Conservation (phyloP, 2,797 vertebrate genomes). For the Peromyscus melanophrys region DNA sequence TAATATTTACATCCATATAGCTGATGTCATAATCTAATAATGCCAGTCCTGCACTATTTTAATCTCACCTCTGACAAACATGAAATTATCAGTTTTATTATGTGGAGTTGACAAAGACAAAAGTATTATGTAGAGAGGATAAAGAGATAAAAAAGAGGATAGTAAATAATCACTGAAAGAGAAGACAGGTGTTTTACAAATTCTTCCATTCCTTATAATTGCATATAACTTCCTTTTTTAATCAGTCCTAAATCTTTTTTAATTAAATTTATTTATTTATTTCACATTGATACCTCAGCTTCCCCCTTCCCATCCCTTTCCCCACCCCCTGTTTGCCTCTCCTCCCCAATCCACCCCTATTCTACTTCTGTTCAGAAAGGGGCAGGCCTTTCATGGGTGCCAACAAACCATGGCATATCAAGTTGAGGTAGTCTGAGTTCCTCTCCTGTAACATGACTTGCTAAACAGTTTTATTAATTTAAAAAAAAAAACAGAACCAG, state of each 20-base stretch:
- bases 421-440: background rate
- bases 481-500: too few species aligned
- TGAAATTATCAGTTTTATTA: background rate
- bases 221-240: background rate
- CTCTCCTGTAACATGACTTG: background rate
- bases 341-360: background rate
- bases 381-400: background rate
- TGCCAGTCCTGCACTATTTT: background rate
- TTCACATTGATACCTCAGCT: background rate
- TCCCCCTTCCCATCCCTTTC: too few species aligned
- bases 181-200: background rate
- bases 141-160: constrained; percentile 19
- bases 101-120: background rate
- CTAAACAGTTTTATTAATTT: too few species aligned
- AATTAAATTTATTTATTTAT: background rate
- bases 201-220: background rate
- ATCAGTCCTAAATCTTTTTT: background rate
- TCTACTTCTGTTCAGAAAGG: too few species aligned
- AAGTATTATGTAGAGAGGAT: background rate
- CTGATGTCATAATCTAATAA: background rate
- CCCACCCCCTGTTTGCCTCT: rapidly evolving
- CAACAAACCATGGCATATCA: background rate
- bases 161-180: background rate
- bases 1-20: background rate
- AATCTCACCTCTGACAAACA: constrained; percentile 33